Base-by-base conservation (phyloP, 2,113 vertebrate genomes). In the Scophthalmus maximus region DNA sequence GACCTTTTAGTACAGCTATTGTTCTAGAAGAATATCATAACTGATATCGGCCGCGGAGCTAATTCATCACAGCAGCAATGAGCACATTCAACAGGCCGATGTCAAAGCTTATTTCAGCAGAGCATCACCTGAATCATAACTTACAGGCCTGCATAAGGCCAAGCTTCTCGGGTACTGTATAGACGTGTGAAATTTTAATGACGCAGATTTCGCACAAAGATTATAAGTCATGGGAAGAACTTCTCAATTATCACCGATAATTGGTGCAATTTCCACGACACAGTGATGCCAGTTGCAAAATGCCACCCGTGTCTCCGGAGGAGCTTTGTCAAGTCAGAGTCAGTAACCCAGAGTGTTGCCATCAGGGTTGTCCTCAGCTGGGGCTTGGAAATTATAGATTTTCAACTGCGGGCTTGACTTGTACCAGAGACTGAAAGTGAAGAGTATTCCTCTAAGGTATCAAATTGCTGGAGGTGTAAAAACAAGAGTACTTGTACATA, bases 1-100 rank as follows among this genome's bases (percentile, higher is more conserved):
- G 52, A 78, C n/a, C 51, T 80, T 23, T 61, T 20, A 68, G 58
- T 29, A 2, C 18, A 81, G 56, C 47, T 52, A 25, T 27, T 62
- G 68, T 72, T 73, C 18, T n/a, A 8, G 47, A 53, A 51, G 56
- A 56, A 78, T 22, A 58, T 8, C 18, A 56, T 52, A 23, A 57
- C 26, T 68, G 60, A 56, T n/a, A 59, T 60, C 25, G 22, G 47
- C n/a, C 22, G 1, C 17, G 30, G 25, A 55, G 66, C 25, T 50
- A 8, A 32, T 85, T 74, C 18, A 81, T 81, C 67, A 73, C 55
- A 27, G 60, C 17, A 2, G 27, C 5, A 70, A 0, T 44, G 32
- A 6, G 7, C 27, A 5, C 9, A 5, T 11, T 60, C 55, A 49
- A 57, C 71, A 32, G 44, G 22, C 38, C 1, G 26, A 27, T 29